Evolutionary conservation across 1,140 invertebrate genomes (phyloP).

Genomic region (Drosophila mayri): DNA sequence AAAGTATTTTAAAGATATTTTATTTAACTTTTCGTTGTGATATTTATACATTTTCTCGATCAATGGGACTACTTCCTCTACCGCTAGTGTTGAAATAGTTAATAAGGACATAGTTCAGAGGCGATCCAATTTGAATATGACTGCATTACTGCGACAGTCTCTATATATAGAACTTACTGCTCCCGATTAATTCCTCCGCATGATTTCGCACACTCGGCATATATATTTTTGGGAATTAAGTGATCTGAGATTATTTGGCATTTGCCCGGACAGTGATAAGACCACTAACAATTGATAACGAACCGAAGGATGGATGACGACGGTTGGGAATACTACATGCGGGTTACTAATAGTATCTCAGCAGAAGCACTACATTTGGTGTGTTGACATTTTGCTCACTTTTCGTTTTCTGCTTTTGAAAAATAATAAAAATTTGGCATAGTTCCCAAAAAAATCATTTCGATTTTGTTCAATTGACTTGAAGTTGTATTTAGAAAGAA

Average conservation of each 20-base stretch:
- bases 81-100: constrained; percentile 48
- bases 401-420: constrained; percentile 16
- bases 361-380: constrained; percentile 11
- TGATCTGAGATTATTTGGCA: constrained; percentile 33
- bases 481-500: constrained; percentile 2
- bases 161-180: constrained; percentile 41
- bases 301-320: constrained; percentile 32
- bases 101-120: constrained; percentile 54
- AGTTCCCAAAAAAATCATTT: constrained; percentile 29
- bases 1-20: not conserved
- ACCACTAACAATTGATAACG: constrained; percentile 28
- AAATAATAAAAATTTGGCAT: constrained; percentile 39
- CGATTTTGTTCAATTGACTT: constrained; percentile 10
- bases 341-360: not conserved
- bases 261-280: constrained; percentile 26
- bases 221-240: constrained; percentile 33
- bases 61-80: not conserved
- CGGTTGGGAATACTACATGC: not conserved
- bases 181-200: constrained; percentile 28
- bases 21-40: not conserved
- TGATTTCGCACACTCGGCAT: constrained; percentile 20
- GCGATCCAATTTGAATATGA: constrained; percentile 35
- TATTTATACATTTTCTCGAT: not conserved
- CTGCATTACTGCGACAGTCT: constrained; percentile 18
- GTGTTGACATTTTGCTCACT: constrained; percentile 29